These are phyloP conservation scores for Griposia aprilina DNA, from an alignment of 2,888 invertebrate species.

Conservation along the genomic window DNA sequence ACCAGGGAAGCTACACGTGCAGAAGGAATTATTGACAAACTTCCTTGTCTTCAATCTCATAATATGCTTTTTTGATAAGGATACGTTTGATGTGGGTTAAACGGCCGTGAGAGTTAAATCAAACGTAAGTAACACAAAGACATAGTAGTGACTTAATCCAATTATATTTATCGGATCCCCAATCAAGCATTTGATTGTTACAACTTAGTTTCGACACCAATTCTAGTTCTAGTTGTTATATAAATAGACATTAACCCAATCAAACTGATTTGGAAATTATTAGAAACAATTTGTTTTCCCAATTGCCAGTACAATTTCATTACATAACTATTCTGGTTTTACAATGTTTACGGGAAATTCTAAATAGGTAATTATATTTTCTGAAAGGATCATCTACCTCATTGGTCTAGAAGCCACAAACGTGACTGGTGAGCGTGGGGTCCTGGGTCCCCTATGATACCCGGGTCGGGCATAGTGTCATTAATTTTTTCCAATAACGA, in stretches of 20 bases:
- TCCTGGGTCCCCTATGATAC: not conserved
- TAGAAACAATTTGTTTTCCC: constrained; percentile 4
- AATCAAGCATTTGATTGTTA: constrained; percentile 43
- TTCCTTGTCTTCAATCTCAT: too few relatives aligned
- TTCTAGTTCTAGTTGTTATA: constrained; percentile 12
- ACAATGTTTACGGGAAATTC: not conserved
- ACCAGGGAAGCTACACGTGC: too few relatives aligned
- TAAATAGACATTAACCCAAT: constrained; percentile 40
- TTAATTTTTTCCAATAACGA: too few relatives aligned
- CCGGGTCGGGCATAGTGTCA: not conserved
- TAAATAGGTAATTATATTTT: not conserved
- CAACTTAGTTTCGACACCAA: constrained; percentile 25
- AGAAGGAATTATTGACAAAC: too few relatives aligned
- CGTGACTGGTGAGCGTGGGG: not conserved
- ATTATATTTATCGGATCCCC: constrained; percentile 36
- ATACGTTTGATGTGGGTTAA: too few relatives aligned
- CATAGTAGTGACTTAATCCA: constrained; percentile 24
- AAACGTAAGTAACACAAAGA: not conserved
- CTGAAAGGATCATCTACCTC: not conserved
- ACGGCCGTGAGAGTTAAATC: constrained; percentile 3
- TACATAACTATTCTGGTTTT: not conserved
- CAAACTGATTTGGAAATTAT: constrained; percentile 25
- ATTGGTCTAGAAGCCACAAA: not conserved
- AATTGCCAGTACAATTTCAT: too few relatives aligned
- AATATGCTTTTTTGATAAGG: too few relatives aligned